A percentile compares a stretch with the other conserved stretches of the same genome.
These are phyloP conservation scores for Drosophila ambigua DNA, from an alignment of 1,140 invertebrate species.

Conservation along the genomic window DNA sequence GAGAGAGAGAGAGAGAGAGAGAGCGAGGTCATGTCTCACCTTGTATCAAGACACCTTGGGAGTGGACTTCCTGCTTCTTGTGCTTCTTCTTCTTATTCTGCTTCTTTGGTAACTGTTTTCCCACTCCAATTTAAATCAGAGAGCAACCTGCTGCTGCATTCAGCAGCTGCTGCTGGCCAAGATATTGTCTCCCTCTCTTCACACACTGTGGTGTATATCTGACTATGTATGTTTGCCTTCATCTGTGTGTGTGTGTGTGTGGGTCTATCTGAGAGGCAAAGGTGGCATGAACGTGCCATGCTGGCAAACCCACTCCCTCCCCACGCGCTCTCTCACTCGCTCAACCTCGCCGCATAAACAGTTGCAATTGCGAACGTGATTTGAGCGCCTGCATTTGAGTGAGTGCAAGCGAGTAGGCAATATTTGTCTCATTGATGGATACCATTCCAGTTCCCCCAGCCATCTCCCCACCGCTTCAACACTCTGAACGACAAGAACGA, in stretches of 20 bases:
- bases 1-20: too few species aligned
- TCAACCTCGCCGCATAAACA: constrained; percentile 54
- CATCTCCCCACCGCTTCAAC: too few species aligned
- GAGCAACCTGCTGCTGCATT: constrained; percentile 35
- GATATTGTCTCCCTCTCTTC: constrained; percentile 33
- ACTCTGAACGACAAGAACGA: constrained; percentile 9
- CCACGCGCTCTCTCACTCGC: constrained; percentile 9
- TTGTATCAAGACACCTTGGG: too few species aligned
- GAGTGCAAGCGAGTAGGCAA: constrained; percentile 12
- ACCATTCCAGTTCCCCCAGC: constrained; percentile 2
- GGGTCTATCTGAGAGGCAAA: constrained; percentile 18
- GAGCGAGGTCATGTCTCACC: too few species aligned
- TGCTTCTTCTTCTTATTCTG: constrained; percentile 14
- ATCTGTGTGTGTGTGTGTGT: background rate
- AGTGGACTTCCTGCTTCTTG: too few species aligned
- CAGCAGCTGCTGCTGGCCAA: constrained; percentile 8
- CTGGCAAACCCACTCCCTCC: constrained; percentile 16
- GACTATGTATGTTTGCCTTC: constrained; percentile 21
- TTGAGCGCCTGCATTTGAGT: constrained; percentile 51
- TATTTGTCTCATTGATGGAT: constrained; percentile 55
- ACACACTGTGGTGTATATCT: constrained; percentile 11
- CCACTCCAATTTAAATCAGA: constrained; percentile 37
- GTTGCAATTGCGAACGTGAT: constrained; percentile 78
- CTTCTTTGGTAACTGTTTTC: constrained; percentile 4
- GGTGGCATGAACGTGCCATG: constrained; percentile 38